Conservation (phyloP, 2,113 vertebrate genomes). For the Genyomyrus donnyi region DNA sequence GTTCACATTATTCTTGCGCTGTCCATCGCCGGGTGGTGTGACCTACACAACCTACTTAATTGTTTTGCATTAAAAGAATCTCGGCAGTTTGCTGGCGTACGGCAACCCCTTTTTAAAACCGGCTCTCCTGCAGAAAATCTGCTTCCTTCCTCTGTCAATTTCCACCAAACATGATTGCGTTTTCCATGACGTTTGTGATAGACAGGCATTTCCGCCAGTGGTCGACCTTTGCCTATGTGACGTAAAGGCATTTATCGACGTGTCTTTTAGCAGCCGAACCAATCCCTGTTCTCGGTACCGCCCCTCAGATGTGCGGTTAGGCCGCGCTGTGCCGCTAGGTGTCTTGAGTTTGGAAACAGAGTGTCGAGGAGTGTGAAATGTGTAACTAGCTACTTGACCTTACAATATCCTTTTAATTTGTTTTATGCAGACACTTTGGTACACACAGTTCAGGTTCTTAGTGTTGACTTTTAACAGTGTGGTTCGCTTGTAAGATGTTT, state of each 20-base stretch:
- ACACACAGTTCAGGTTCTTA: background rate
- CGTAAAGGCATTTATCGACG: background rate
- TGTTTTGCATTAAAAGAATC: background rate
- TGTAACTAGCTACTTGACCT: background rate
- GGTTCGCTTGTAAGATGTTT: conserved; percentile 43
- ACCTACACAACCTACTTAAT: background rate
- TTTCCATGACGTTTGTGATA: background rate
- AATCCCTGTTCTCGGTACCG: conserved; percentile 24
- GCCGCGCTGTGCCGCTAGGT: background rate
- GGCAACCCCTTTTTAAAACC: background rate
- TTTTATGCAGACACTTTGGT: background rate
- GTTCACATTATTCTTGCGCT: background rate
- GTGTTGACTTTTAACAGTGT: background rate
- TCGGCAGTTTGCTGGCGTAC: background rate
- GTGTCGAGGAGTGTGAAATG: background rate
- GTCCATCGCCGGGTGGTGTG: background rate
- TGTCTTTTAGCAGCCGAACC: conserved; percentile 29
- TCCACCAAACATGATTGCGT: background rate
- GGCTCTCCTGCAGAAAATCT: background rate
- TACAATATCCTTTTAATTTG: background rate
- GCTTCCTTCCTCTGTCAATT: background rate
- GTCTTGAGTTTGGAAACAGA: background rate
- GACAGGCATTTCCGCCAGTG: background rate
- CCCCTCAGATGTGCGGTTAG: background rate
- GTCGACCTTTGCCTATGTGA: background rate